These are phyloP conservation scores for Samia ricini DNA, from an alignment of 1,140 invertebrate genomes.

Conservation along the genomic window DNA sequence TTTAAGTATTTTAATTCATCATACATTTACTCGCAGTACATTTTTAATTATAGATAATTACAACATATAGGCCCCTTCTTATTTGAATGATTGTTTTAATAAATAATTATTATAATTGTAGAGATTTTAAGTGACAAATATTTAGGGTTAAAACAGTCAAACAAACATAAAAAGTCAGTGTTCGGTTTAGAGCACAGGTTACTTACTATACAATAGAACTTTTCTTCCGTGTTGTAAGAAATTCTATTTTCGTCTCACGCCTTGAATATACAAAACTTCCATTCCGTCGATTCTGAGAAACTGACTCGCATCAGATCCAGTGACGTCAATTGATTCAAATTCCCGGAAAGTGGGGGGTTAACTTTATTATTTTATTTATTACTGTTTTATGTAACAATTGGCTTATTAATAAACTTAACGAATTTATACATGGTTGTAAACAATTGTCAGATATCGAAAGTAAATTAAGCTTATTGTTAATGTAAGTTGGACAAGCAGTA, in stretches of 20 bases:
- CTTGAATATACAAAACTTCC: constrained; percentile 48
- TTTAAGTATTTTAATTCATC: neutral
- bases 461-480: too few relatives aligned
- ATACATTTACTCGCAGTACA: neutral
- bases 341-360: constrained; percentile 21
- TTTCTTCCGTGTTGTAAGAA: constrained; percentile 15
- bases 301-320: constrained; percentile 31
- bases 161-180: neutral
- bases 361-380: constrained; percentile 30
- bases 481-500: too few relatives aligned
- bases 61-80: neutral
- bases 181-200: neutral
- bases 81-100: neutral
- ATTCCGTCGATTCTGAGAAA: constrained; percentile 46
- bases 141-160: too few relatives aligned
- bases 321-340: constrained; percentile 53
- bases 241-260: constrained; percentile 36
- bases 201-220: neutral
- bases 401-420: constrained; percentile 10
- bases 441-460: too few relatives aligned
- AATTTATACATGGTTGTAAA: too few relatives aligned
- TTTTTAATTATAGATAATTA: neutral
- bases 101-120: neutral
- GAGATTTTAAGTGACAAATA: too few relatives aligned
- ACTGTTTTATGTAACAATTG: constrained; percentile 30